A percentile compares a stretch with the other conserved stretches of the same genome.
Conservation (phyloP, 2,888 invertebrate genomes). For the Camptogramma bilineatum region DNA sequence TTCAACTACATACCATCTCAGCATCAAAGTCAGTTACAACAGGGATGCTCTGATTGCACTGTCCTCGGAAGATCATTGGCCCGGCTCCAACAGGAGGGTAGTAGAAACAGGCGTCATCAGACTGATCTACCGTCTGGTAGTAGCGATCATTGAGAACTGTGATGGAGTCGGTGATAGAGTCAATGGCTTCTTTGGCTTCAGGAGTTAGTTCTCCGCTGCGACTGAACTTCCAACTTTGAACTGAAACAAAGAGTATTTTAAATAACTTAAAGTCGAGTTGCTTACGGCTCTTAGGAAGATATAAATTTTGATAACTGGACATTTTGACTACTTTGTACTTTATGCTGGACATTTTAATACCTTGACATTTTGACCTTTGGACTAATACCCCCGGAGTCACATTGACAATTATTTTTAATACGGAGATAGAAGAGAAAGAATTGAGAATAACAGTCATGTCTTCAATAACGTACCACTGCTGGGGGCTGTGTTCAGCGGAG, state of each 20-base stretch:
- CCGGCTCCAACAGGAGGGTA: conserved; percentile 45
- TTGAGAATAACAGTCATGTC: no score
- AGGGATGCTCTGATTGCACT: conserved; percentile 64
- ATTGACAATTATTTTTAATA: no score
- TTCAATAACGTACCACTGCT: no score
- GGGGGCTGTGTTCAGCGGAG: no score
- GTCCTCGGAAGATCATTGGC: conserved; percentile 50
- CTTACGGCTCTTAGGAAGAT: no score
- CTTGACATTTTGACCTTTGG: no score
- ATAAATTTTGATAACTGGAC: no score
- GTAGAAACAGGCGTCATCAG: conserved; percentile 57
- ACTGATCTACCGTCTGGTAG: conserved; percentile 48
- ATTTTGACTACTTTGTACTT: no score
- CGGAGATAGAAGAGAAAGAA: no score
- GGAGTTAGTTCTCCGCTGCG: conserved; percentile 41
- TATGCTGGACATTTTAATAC: no score
- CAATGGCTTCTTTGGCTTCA: conserved; percentile 43
- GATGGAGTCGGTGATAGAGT: conserved; percentile 39
- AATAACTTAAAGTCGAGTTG: background rate
- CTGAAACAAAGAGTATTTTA: conserved; percentile 37
- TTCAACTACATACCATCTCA: conserved; percentile 50
- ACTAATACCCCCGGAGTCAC: no score
- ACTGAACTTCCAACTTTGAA: conserved; percentile 71
- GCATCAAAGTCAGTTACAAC: conserved; percentile 55
- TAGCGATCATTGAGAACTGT: conserved; percentile 53